Evolutionary conservation across 2,113 vertebrate species (phyloP).

Genomic region (Capricornis sumatraensis): DNA sequence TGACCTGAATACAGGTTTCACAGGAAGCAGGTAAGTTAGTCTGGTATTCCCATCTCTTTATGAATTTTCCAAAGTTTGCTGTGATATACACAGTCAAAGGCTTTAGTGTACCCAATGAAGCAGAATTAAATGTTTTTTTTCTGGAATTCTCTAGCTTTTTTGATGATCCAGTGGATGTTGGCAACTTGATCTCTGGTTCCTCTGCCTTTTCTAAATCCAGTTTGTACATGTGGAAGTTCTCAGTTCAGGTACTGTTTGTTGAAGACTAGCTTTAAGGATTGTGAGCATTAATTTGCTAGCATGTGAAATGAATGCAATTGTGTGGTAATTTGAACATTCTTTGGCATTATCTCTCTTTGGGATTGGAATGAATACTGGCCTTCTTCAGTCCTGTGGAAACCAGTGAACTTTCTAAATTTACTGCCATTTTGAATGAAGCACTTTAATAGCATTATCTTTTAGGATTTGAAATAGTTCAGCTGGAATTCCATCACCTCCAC

Average conservation of each 20-base stretch:
- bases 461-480: not conserved
- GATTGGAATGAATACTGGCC: not conserved
- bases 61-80: not conserved
- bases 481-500: not conserved
- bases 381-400: not conserved
- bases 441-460: not conserved
- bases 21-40: not conserved
- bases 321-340: not conserved
- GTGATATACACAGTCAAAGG: not conserved
- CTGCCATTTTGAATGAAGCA: not conserved
- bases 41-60: not conserved
- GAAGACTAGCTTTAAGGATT: not conserved
- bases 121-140: not conserved
- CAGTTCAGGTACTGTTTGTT: not conserved
- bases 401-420: not conserved
- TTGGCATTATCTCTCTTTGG: not conserved
- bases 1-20: not conserved
- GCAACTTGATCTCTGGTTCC: not conserved
- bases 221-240: not conserved
- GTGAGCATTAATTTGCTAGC: not conserved
- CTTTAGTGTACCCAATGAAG: not conserved
- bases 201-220: not conserved
- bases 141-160: not conserved
- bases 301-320: not conserved
- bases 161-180: not conserved